phyloP scores from a whole-genome alignment of 2,888 invertebrate species.

The Rotaria magnacalcarata region DNA sequence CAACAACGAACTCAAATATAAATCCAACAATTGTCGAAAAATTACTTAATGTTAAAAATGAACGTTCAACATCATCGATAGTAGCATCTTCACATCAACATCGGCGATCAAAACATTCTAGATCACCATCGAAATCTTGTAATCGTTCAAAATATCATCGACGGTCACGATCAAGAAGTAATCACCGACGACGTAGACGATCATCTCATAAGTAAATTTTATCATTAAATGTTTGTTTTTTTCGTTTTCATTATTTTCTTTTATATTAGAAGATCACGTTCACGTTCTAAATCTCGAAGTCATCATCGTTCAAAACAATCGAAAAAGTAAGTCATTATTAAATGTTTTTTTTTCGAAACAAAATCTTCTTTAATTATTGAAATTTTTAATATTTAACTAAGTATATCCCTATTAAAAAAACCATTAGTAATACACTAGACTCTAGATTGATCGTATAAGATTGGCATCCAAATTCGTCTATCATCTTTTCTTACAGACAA shows the following conservation, averaged over 20 bases:
- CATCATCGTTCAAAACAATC: neutral
- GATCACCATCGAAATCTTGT: neutral
- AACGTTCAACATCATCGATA: neutral
- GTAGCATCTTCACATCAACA: neutral
- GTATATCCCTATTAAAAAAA: neutral
- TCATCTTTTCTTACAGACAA: conserved; percentile 6
- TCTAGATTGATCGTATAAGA: conserved; percentile 11
- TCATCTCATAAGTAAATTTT: neutral
- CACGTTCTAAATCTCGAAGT: neutral
- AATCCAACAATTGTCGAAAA: conserved; percentile 2
- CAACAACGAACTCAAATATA: neutral
- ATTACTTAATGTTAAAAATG: conserved; percentile 17
- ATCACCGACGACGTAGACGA: neutral
- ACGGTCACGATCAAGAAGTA: neutral
- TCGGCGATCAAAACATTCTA: neutral
- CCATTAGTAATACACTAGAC: conserved; percentile 9
- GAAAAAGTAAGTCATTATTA: neutral
- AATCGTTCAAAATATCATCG: neutral
- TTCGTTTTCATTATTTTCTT: neutral
- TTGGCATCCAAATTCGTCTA: conserved; percentile 5
- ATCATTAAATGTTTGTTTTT: too few relatives aligned
- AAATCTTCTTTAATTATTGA: neutral
- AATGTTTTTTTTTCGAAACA: neutral
- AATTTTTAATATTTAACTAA: neutral
- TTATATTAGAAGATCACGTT: neutral